Evolutionary conservation across 2,888 invertebrate genomes (phyloP).

Genomic region (Fabriciana adippe): DNA sequence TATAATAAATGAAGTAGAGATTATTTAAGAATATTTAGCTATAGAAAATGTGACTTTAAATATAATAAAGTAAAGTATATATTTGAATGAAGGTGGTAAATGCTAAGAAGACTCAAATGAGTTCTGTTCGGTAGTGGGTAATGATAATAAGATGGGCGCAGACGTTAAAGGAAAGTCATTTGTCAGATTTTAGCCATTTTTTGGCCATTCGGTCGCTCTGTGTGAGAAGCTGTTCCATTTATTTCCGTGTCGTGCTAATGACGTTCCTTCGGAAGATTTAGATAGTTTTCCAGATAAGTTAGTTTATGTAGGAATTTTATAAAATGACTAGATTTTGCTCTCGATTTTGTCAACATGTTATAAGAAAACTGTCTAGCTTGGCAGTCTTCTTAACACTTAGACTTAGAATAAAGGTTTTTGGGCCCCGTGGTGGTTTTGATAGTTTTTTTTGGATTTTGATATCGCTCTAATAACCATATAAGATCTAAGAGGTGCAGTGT

Average conservation of each 20-base stretch:
- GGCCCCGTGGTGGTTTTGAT: no score
- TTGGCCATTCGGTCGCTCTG: constrained; percentile 73
- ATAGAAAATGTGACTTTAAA: constrained; percentile 50
- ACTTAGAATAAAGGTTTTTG: no score
- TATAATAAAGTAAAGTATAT: constrained; percentile 44
- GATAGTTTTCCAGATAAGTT: constrained; percentile 5
- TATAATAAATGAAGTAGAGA: constrained; percentile 41
- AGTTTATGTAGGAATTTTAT: background rate
- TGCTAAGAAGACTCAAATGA: constrained; percentile 75
- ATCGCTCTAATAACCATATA: no score
- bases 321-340: no score
- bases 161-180: constrained; percentile 82
- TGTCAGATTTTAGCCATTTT: constrained; percentile 81
- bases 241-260: constrained; percentile 69
- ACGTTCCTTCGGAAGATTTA: constrained; percentile 51
- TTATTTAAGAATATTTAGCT: constrained; percentile 48
- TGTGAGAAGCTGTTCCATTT: constrained; percentile 81
- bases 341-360: no score
- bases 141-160: constrained; percentile 83
- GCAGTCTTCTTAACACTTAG: no score
- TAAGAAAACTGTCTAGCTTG: no score
- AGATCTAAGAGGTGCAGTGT: no score
- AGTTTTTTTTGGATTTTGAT: no score
- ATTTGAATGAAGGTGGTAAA: constrained; percentile 49
- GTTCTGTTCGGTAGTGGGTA: constrained; percentile 80